These are phyloP conservation scores for Sapayoa aenigma DNA, from an alignment of 2,113 vertebrate genomes.

Conservation along the genomic window DNA sequence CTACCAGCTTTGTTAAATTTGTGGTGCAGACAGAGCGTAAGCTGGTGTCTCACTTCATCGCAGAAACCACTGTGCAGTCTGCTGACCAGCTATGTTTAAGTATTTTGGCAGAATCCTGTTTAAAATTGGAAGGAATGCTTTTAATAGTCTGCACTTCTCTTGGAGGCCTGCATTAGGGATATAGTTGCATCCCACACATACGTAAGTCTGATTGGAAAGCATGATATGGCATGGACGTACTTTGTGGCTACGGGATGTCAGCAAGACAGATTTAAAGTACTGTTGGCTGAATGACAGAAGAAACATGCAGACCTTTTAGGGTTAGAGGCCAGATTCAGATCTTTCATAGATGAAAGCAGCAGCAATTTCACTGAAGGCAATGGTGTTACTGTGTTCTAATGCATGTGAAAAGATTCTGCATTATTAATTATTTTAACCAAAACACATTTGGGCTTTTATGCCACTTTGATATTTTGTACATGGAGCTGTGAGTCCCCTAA, in stretches of 20 bases:
- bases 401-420: background rate
- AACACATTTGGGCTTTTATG: background rate
- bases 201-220: background rate
- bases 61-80: constrained; percentile 4
- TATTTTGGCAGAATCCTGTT: constrained; percentile 22
- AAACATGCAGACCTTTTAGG: background rate
- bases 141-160: constrained; percentile 8
- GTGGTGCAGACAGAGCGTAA: background rate
- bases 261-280: background rate
- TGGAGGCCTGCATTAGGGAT: background rate
- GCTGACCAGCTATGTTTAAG: background rate
- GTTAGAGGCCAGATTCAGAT: background rate
- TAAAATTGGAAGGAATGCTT: constrained; percentile 33
- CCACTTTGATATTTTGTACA: background rate
- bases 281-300: background rate
- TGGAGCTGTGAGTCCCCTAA: background rate
- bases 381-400: background rate
- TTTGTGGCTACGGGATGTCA: background rate
- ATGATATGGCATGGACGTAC: background rate
- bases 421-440: background rate
- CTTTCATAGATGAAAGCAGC: background rate
- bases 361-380: background rate
- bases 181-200: background rate
- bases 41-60: background rate
- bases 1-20: background rate